Evolutionary conservation across 2,797 vertebrate species (phyloP).

Genomic region (Okamejei kenojei): DNA sequence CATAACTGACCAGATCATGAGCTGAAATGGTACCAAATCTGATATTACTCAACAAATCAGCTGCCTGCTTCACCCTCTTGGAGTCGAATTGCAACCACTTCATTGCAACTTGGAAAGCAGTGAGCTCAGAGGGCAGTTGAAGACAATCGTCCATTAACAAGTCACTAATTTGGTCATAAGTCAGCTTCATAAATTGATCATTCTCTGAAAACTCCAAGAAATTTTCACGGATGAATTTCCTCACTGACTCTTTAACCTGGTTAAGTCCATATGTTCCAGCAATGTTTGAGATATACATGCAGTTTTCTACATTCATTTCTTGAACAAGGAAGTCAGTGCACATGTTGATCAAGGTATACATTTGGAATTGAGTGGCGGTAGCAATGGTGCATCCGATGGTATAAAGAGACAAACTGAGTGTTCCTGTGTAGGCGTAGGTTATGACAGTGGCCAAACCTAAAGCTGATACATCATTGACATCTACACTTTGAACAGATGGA

Average conservation of each 20-base stretch:
- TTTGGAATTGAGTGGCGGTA: constrained; percentile 64
- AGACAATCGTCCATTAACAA: constrained; percentile 71
- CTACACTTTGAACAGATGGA: constrained; percentile 63
- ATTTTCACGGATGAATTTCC: constrained; percentile 67
- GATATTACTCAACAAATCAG: constrained; percentile 66
- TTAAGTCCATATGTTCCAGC: constrained; percentile 63
- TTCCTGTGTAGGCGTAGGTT: constrained; percentile 72
- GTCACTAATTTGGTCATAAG: constrained; percentile 66
- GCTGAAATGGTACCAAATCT: constrained; percentile 73
- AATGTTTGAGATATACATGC: constrained; percentile 75
- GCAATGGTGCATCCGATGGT: constrained; percentile 75
- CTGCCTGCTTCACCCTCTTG: constrained; percentile 58
- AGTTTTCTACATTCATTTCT: constrained; percentile 70
- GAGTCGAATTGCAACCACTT: constrained; percentile 75
- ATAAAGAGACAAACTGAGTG: constrained; percentile 74
- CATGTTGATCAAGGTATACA: constrained; percentile 67
- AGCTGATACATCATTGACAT: constrained; percentile 64
- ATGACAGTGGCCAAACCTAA: constrained; percentile 68
- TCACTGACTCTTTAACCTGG: constrained; percentile 58
- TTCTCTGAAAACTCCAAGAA: constrained; percentile 69
- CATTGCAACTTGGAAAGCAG: constrained; percentile 68
- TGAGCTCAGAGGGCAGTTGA: constrained; percentile 64
- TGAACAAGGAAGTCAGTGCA: constrained; percentile 70
- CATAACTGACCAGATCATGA: constrained; percentile 68
- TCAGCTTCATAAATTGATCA: constrained; percentile 69